A percentile compares a stretch with the other conserved stretches of the same genome.
Evolutionary conservation across 2,888 invertebrate species (phyloP).

Genomic region (Eupithecia centaureata): DNA sequence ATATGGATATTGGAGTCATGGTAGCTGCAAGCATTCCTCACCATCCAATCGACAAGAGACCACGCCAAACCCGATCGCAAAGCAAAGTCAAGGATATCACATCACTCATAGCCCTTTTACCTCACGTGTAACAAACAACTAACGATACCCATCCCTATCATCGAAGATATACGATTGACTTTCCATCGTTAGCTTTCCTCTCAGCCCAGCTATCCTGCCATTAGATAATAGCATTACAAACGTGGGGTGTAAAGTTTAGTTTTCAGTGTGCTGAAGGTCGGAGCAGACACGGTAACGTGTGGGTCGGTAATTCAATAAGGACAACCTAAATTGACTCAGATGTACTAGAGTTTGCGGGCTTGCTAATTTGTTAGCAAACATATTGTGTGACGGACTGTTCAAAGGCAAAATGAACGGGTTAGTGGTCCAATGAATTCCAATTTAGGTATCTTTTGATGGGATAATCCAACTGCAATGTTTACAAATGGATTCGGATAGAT

Average conservation of each 20-base stretch:
- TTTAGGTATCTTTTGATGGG: not conserved
- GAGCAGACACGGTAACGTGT: slow-evolving; percentile 67
- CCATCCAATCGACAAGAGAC: not conserved
- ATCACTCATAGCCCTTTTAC: slow-evolving; percentile 74
- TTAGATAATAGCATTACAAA: slow-evolving; percentile 27
- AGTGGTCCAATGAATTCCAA: slow-evolving; percentile 10
- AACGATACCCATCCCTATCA: slow-evolving; percentile 39
- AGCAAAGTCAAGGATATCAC: slow-evolving; percentile 73
- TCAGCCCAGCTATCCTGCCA: slow-evolving; percentile 18
- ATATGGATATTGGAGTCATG: too few species aligned
- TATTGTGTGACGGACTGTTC: slow-evolving; percentile 66
- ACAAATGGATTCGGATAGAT: not conserved
- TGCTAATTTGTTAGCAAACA: slow-evolving; percentile 78
- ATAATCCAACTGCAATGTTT: not conserved
- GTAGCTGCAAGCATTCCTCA: not conserved
- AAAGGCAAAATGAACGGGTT: slow-evolving; percentile 15
- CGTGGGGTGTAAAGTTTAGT: slow-evolving; percentile 27
- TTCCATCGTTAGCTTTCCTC: slow-evolving; percentile 17
- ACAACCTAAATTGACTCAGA: slow-evolving; percentile 79
- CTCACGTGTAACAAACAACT: slow-evolving; percentile 52
- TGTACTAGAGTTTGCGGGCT: slow-evolving; percentile 73
- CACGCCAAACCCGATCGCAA: slow-evolving; percentile 55
- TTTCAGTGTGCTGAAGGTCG: slow-evolving; percentile 27
- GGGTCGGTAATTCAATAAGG: slow-evolving; percentile 80
- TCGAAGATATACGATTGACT: slow-evolving; percentile 24